Base-by-base conservation (phyloP, 64 coral and sea anemone species). In the Pachyseris speciosa region DNA sequence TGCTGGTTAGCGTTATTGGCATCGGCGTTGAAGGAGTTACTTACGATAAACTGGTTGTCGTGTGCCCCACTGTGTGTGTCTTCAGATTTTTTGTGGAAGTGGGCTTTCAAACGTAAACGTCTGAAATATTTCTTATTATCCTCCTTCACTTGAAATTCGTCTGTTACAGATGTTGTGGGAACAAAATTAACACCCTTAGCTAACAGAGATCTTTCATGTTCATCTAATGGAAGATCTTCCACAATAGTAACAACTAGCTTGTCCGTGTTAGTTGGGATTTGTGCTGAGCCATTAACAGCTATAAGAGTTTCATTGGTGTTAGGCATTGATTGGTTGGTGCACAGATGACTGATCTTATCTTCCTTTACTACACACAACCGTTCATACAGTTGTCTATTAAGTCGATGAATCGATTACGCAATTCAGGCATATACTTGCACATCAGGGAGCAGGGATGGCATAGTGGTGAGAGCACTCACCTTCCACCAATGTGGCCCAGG, bases 181-280 rank as follows among this genome's bases (percentile, higher is more conserved):
- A 70, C 22, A 40, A 70, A 70, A 40, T 70, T 70, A 70, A n/a
- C 67, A 70, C 65, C 67, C 37, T 70, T 70, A 4, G 67, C 67
- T n/a, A 70, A n/a, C 3, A 70, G 20, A 70, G 67, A 70, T 70
- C 3, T 70, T 70, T 70, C 67, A 70, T 70, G 3, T 19, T 70
- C 67, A 70, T 70, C 65, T 34, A 40, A 34, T 32, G 67, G 67
- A 70, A 40, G 67, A 34, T 40, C 29, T n/a, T 40, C 29, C 12
- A 25, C 12, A 70, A 12, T 70, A 70, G 67, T 70, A 8, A 70
- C 67, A 70, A 29, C 67, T 70, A 70, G 37, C 37, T 70, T 34
- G 15, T 70, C 67, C 29, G 37, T 34, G 37, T 34, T 32, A 5
- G 37, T 70, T 34, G 32, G 24, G n/a, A 68, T 34, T 68, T 9